Conservation (phyloP, 1,140 invertebrate genomes). For the Drosophila orena region DNA sequence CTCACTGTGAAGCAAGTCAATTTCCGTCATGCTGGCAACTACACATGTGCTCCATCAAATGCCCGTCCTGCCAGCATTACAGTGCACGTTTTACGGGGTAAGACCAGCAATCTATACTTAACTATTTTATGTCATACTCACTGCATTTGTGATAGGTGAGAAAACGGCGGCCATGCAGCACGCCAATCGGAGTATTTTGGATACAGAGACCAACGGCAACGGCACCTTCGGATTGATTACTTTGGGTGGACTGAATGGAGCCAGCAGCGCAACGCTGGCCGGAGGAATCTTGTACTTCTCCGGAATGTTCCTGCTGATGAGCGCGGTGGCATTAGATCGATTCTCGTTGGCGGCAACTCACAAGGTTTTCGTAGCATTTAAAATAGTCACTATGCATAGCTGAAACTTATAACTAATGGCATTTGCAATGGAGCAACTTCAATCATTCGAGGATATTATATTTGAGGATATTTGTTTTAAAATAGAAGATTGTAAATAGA, state of each 20-base stretch:
- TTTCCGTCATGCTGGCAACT: conserved; percentile 87
- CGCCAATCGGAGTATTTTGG: conserved; percentile 85
- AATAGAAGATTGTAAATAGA: conserved; percentile 71
- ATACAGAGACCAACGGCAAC: conserved; percentile 62
- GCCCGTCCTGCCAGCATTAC: conserved; percentile 88
- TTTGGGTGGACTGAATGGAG: conserved; percentile 55
- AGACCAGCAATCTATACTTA: neutral
- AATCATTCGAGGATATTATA: conserved; percentile 51
- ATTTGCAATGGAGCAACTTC: conserved; percentile 41
- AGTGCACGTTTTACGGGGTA: conserved; percentile 88
- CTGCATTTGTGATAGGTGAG: conserved; percentile 85
- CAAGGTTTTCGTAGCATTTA: conserved; percentile 45
- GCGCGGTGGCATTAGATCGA: conserved; percentile 23
- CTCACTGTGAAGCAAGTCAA: conserved; percentile 78
- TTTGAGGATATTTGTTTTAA: conserved; percentile 44
- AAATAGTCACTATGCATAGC: conserved; percentile 59
- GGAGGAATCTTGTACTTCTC: conserved; percentile 46
- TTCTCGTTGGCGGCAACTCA: conserved; percentile 30
- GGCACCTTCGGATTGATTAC: conserved; percentile 57
- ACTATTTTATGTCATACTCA: too few relatives aligned
- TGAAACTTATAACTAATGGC: conserved; percentile 51
- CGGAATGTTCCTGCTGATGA: conserved; percentile 45
- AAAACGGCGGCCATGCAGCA: conserved; percentile 89
- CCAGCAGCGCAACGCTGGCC: conserved; percentile 21
- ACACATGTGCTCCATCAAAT: conserved; percentile 90